Evolutionary conservation across 2,797 vertebrate genomes (phyloP).

Genomic region (Crypturellus tataupa): DNA sequence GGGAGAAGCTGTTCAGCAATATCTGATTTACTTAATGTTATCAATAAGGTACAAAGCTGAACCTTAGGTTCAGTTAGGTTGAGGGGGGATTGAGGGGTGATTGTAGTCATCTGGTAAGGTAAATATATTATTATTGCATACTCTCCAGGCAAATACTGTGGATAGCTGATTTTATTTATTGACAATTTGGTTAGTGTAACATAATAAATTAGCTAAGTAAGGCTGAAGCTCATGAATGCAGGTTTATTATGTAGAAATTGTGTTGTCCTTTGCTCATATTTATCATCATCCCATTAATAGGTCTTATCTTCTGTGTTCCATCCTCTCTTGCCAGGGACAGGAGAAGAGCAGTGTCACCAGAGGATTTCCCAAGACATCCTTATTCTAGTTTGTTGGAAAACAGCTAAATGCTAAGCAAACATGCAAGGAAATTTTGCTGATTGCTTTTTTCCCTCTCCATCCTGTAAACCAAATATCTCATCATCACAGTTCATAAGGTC

Average conservation of each 20-base stretch:
- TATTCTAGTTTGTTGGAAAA: background rate
- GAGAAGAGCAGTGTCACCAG: background rate
- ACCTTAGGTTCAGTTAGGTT: background rate
- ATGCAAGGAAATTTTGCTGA: background rate
- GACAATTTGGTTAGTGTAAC: background rate
- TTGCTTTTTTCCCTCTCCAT: background rate
- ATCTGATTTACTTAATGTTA: background rate
- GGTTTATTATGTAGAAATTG: background rate
- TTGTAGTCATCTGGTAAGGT: background rate
- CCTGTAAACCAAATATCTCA: background rate
- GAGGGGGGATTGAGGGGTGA: background rate
- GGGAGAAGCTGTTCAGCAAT: background rate
- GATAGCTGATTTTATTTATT: background rate
- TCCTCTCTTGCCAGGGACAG: background rate
- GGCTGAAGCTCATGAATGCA: background rate
- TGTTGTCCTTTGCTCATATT: background rate
- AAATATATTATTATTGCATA: background rate
- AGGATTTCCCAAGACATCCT: background rate
- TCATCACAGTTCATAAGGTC: background rate
- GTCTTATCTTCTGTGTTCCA: background rate
- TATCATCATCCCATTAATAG: background rate
- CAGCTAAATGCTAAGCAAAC: background rate
- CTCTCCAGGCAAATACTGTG: background rate
- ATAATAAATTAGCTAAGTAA: background rate
- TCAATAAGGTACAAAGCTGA: background rate